Evolutionary conservation across 2,113 vertebrate species (phyloP).

Genomic region (Zosterops hypoxanthus): DNA sequence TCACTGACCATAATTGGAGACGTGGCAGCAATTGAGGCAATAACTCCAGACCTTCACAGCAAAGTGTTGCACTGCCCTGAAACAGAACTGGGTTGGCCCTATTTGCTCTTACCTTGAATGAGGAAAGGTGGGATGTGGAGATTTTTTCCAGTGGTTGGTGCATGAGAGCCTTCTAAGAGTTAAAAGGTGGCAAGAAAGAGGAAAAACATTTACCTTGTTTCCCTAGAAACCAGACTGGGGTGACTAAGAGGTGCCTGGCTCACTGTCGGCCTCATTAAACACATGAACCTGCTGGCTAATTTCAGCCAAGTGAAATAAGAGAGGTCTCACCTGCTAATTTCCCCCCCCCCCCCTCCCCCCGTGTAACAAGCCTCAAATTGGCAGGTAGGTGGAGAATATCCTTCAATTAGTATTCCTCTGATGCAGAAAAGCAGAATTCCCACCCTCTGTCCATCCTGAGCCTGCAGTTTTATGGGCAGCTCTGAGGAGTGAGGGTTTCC

Average conservation of each 20-base stretch:
- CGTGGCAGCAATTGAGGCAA: rapidly evolving
- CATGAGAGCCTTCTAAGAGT: neutral
- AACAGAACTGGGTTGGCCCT: rapidly evolving
- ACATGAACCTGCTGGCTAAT: conserved; percentile 1
- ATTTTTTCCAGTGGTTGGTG: neutral
- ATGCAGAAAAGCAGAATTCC: neutral
- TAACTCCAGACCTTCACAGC: rapidly evolving
- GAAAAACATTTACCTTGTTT: conserved; percentile 65
- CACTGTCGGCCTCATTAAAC: neutral
- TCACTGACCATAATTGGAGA: neutral
- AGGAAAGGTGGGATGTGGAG: neutral
- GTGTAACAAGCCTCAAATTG: neutral
- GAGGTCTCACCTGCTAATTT: neutral
- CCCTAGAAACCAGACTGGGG: conserved; percentile 47
- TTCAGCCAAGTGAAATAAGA: conserved; percentile 12
- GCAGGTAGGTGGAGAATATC: neutral
- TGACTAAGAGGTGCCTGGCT: conserved; percentile 13
- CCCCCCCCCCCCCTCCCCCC: no score
- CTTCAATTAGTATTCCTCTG: neutral
- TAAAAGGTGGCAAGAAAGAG: neutral
- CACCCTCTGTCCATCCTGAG: neutral
- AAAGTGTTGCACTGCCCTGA: rapidly evolving
- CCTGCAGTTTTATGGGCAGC: neutral
- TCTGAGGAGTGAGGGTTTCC: neutral
- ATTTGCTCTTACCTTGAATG: rapidly evolving